A percentile compares a stretch with the other conserved stretches of the same genome.
Conservation (phyloP, 2,888 invertebrate genomes). For the Coelinius sp. region DNA sequence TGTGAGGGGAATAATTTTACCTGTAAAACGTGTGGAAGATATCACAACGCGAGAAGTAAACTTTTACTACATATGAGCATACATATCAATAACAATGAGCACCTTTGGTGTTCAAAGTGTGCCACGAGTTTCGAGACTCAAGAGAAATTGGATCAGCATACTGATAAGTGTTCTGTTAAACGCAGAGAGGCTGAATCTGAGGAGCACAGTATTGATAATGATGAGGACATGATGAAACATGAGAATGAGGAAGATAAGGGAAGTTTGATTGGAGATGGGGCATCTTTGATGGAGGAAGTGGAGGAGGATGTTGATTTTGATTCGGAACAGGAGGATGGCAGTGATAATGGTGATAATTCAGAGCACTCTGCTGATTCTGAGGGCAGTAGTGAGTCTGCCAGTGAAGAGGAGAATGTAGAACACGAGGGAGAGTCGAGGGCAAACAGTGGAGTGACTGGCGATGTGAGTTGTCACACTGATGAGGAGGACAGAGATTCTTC, state of each 20-base stretch:
- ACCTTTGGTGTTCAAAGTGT: conserved; percentile 62
- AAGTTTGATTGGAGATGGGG: conserved; percentile 54
- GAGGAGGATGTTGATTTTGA: conserved; percentile 53
- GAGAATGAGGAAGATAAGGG: conserved; percentile 50
- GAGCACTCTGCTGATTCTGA: conserved; percentile 46
- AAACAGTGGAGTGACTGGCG: conserved; percentile 51
- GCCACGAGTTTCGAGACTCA: conserved; percentile 61
- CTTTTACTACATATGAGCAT: conserved; percentile 74
- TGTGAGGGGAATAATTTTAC: conserved; percentile 75
- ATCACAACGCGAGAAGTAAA: conserved; percentile 75
- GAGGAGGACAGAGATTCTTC: conserved; percentile 55
- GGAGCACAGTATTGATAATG: conserved; percentile 50
- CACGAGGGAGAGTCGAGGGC: conserved; percentile 52
- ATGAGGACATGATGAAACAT: conserved; percentile 47
- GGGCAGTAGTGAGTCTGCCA: conserved; percentile 29
- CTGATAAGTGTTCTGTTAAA: conserved; percentile 55
- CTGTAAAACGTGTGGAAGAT: conserved; percentile 73
- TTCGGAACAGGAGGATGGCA: conserved; percentile 49
- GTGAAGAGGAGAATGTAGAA: conserved; percentile 49
- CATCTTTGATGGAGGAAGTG: conserved; percentile 51
- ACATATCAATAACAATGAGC: conserved; percentile 71
- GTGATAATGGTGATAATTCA: conserved; percentile 46
- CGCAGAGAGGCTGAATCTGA: conserved; percentile 49
- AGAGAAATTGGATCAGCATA: conserved; percentile 59
- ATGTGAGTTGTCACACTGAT: conserved; percentile 55